A percentile compares a stretch with the other conserved stretches of the same genome.
These are phyloP conservation scores for Oreochromis grahami DNA, from an alignment of 2,797 vertebrate genomes.

Conservation along the genomic window DNA sequence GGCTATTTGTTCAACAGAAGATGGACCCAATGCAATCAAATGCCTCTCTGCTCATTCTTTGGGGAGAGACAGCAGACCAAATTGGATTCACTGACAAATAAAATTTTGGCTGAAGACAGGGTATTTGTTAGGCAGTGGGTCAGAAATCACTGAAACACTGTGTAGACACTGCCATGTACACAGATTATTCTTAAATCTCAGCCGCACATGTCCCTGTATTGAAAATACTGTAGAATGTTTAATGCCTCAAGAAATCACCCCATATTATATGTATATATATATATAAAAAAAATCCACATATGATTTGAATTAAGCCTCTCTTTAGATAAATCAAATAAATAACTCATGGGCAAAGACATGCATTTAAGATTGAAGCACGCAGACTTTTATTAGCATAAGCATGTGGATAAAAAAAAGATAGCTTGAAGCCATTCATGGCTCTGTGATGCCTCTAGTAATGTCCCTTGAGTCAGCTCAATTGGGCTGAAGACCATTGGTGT, in stretches of 20 bases:
- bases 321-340: background rate
- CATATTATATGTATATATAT: background rate
- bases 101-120: constrained; percentile 52
- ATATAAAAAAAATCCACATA: background rate
- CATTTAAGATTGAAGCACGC: background rate
- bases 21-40: constrained; percentile 61
- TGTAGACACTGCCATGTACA: constrained; percentile 1
- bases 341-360: background rate
- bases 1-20: constrained; percentile 54
- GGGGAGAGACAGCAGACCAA: constrained; percentile 43
- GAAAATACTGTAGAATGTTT: background rate
- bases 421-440: background rate
- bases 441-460: background rate
- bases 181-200: background rate
- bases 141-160: constrained; percentile 33
- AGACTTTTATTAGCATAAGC: background rate
- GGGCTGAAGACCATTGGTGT: background rate
- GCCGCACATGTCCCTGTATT: background rate
- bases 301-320: background rate
- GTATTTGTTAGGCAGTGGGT: constrained; percentile 42
- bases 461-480: background rate
- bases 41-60: constrained; percentile 31
- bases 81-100: constrained; percentile 66
- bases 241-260: background rate
- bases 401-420: background rate